These are phyloP conservation scores for Pammene aurita DNA, from an alignment of 2,888 invertebrate genomes.

Conservation along the genomic window DNA sequence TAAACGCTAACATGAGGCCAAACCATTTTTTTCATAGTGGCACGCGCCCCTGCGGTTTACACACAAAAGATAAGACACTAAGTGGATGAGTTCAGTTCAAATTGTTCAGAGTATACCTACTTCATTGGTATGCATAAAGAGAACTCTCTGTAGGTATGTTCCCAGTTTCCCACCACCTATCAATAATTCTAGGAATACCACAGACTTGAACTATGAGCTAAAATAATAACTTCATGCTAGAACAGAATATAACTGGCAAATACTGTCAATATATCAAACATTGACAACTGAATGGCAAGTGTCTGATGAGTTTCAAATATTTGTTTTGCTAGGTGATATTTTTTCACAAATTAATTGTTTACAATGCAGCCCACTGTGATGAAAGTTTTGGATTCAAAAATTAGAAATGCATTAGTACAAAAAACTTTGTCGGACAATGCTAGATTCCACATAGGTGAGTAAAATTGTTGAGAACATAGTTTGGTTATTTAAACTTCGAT, in stretches of 20 bases:
- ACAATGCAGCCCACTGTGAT: slow-evolving; percentile 30
- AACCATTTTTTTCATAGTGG: too few species aligned
- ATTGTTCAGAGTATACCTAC: too few species aligned
- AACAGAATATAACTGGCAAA: neutral
- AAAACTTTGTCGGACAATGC: slow-evolving; percentile 62
- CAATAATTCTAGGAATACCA: too few species aligned
- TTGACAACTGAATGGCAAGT: slow-evolving; percentile 4
- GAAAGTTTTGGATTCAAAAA: slow-evolving; percentile 61
- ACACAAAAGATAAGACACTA: too few species aligned
- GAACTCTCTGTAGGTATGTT: too few species aligned
- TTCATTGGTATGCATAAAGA: too few species aligned
- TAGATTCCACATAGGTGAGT: slow-evolving; percentile 68
- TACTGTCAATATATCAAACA: slow-evolving; percentile 20
- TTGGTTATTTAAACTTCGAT: too few species aligned
- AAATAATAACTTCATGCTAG: too few species aligned
- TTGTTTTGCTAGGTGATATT: slow-evolving; percentile 20
- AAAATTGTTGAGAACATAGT: neutral
- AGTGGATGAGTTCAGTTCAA: too few species aligned
- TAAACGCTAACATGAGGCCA: too few species aligned
- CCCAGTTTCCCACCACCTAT: too few species aligned
- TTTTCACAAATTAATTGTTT: slow-evolving; percentile 57
- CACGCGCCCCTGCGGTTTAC: too few species aligned
- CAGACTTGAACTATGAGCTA: neutral
- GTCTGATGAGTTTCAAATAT: neutral
- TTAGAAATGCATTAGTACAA: slow-evolving; percentile 59